Base-by-base conservation (phyloP, 1,140 invertebrate genomes). In the Drosophila subpulchrella region DNA sequence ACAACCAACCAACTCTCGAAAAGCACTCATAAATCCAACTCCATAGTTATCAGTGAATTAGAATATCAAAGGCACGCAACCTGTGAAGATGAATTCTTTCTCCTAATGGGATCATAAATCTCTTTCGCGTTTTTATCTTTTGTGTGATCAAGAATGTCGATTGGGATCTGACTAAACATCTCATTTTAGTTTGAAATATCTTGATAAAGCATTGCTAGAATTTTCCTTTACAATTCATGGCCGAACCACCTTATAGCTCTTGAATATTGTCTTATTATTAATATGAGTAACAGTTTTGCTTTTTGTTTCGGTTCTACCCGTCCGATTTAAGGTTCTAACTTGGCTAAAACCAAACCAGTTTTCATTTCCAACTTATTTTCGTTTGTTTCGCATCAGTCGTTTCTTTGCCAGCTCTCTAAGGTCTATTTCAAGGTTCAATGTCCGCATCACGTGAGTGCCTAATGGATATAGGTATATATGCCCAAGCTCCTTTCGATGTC, bases 341-440 rank as follows among this genome's bases (percentile, higher is more conserved):
- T 85, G 68, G 78, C 81, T 71, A 79, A 88, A 86, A 79, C 71
- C 83, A 86, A 86, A 86, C 83, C 83, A 86, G 83, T 86, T 86
- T 86, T 72, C 83, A 86, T 88, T 88, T 88, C 75, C 78, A 82
- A 79, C 78, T 88, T 86, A 82, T 76, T 88, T 79, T 86, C 66
- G 83, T 88, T 82, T 65, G 83, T 76, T 88, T 86, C 78, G 71
- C 82, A 81, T 81, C 60, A 32, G 55, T 60, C 47, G 77, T 85
- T 78, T 85, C 65, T 86, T 48, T 46, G 51, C 70, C 68, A 62
- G 39, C 81, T 80, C 72, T 81, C 68, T 71, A 68, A 73, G 82
- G 78, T 86, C 55, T 86, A 78, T 86, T 81, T 82, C 65, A 86
- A 88, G 83, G 83, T 86, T 86, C 83, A 86, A 88, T 51, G 83